Evolutionary conservation across 2,797 vertebrate species (phyloP).

Genomic region (Calcarius lapponicus): DNA sequence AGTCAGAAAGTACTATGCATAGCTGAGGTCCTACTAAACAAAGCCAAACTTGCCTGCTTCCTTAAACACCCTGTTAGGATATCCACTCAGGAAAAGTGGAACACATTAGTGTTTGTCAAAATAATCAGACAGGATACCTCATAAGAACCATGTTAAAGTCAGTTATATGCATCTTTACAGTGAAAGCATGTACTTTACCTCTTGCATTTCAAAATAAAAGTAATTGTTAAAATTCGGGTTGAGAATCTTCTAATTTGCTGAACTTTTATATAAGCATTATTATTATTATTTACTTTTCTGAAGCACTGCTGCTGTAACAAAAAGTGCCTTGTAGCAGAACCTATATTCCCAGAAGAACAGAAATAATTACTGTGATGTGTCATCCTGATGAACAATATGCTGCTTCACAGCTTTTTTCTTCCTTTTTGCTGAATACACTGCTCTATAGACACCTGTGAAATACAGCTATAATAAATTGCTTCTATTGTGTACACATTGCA

Average conservation of each 20-base stretch:
- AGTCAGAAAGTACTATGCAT: not conserved
- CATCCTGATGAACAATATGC: constrained; percentile 47
- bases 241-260: not conserved
- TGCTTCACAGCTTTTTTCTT: not conserved
- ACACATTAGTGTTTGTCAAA: not conserved
- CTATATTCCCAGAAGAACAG: constrained; percentile 40
- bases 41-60: not conserved
- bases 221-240: not conserved
- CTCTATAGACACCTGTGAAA: constrained; percentile 55
- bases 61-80: not conserved
- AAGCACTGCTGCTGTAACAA: not conserved
- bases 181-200: not conserved
- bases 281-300: not conserved
- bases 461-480: constrained; percentile 50
- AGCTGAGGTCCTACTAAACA: not conserved
- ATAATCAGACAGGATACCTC: not conserved
- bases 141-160: not conserved
- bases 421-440: constrained; percentile 39
- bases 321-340: constrained; percentile 19
- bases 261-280: not conserved
- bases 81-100: not conserved
- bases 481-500: not conserved
- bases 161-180: not conserved
- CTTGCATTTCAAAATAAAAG: not conserved
- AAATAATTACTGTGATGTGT: constrained; percentile 44